A percentile compares a stretch with the other conserved stretches of the same genome.
Conservation (phyloP, 2,888 invertebrate genomes). For the Volucella inflata region DNA sequence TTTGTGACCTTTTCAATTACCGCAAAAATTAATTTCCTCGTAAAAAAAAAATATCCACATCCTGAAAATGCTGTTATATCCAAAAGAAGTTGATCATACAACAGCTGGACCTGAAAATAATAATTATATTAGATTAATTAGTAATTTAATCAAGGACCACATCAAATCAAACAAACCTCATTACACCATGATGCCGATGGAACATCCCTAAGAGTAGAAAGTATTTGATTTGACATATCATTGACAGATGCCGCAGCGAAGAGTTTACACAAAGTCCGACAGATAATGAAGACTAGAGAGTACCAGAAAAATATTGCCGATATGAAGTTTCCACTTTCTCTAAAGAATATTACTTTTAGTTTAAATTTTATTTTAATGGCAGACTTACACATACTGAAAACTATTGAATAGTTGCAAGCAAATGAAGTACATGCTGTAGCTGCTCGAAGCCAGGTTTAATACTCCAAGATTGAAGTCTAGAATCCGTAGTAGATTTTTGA, state of each 20-base stretch:
- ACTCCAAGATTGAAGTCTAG: constrained; percentile 87
- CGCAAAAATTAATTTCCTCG: constrained; percentile 80
- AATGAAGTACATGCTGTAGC: constrained; percentile 90
- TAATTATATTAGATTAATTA: neutral
- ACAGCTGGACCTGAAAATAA: constrained; percentile 79
- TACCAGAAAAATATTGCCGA: constrained; percentile 85
- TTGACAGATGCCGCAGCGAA: constrained; percentile 85
- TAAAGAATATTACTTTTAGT: constrained; percentile 19
- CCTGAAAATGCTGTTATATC: constrained; percentile 81
- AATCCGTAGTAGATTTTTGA: constrained; percentile 86
- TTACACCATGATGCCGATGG: constrained; percentile 83
- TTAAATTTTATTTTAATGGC: neutral
- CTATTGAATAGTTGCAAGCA: constrained; percentile 89
- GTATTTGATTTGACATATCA: constrained; percentile 85
- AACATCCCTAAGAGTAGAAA: constrained; percentile 83
- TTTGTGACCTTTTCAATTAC: constrained; percentile 74
- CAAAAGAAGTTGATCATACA: constrained; percentile 80
- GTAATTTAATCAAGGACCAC: neutral
- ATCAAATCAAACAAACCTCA: constrained; percentile 80
- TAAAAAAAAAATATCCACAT: constrained; percentile 81
- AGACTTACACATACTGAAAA: constrained; percentile 78
- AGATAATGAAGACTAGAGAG: constrained; percentile 85
- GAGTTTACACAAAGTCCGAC: constrained; percentile 85
- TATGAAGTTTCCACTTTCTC: constrained; percentile 80
- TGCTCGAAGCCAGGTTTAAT: constrained; percentile 87